Conservation (phyloP, 2,888 invertebrate genomes). For the Lamellibrachia columna region DNA sequence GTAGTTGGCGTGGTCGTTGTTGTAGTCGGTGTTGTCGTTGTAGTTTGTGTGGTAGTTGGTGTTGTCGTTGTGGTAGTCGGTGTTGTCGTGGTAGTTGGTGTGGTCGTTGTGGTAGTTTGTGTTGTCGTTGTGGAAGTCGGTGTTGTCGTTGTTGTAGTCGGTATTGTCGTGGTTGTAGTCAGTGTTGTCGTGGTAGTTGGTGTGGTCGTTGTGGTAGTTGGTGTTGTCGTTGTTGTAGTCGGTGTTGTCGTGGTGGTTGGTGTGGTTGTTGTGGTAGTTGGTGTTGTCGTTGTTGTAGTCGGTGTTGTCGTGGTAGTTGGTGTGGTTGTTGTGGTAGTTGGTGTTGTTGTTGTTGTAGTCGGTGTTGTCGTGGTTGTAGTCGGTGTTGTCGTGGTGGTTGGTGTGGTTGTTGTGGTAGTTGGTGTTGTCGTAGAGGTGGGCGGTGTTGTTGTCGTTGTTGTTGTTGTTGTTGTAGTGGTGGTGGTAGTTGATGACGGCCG, state of each 20-base stretch:
- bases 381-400: neutral
- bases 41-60: neutral
- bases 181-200: neutral
- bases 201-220: neutral
- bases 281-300: neutral
- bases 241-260: neutral
- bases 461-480: neutral
- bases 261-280: neutral
- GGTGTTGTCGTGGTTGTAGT: neutral
- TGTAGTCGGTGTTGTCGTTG: neutral
- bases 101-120: neutral
- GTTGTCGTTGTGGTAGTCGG: neutral
- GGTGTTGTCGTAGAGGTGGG: neutral
- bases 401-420: neutral
- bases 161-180: neutral
- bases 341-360: neutral
- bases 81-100: neutral
- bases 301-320: neutral
- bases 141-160: neutral
- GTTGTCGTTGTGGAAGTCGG: neutral
- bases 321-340: neutral
- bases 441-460: neutral
- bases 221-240: neutral
- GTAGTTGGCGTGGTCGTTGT: neutral
- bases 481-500: neutral